Evolutionary conservation across 2,797 vertebrate genomes (phyloP), one percentile per base, ranked within the genome.

Genomic region (Arnoldichthys spilopterus): DNA sequence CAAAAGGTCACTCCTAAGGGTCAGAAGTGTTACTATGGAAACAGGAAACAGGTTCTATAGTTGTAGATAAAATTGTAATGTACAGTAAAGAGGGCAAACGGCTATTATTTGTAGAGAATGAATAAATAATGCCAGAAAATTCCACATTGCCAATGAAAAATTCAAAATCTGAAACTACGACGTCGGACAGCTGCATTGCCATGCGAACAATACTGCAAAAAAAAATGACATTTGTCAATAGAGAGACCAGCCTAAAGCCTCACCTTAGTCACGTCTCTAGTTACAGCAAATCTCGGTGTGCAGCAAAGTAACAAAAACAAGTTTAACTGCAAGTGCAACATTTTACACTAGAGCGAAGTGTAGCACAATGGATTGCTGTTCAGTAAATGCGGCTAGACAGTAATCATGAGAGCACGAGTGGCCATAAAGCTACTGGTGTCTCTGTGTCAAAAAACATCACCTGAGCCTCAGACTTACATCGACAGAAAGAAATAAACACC

Each of bases 401-500:
- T 34, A 32, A 34, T 37, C 20, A 63, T 7, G 18, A 37, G 58
- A 16, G 20, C 20, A 12, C 1, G 37, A 22, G 12, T 18, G 9
- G 37, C 13, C 37, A 45, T 6, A 24, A 67, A 45, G 37, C 63
- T 45, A 12, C 63, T 1, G 37, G 24, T 24, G 40, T 45, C 13
- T 67, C 9, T 24, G 20, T 47, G 37, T 16, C 7, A 49, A 68
- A 26, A 24, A 26, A n/a, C 15, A 28, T 28, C 49, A 28, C 13
- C 66, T 24, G 1, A 13, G 32, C 22, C 30, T 20, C 30, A 81
- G 76, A 80, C 77, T 86, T 85, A 84, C 86, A 84, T 91, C 90
- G 86, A 87, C 86, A 86, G 64, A 84, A 82, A 88, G 90, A 91
- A 92, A 93, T 90, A 78, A 89, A 92, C 86, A 92, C 90, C 77